Evolutionary conservation across 1,140 invertebrate genomes (phyloP), one percentile per base, ranked within the genome.

Genomic region (Steinernema khuongi): DNA sequence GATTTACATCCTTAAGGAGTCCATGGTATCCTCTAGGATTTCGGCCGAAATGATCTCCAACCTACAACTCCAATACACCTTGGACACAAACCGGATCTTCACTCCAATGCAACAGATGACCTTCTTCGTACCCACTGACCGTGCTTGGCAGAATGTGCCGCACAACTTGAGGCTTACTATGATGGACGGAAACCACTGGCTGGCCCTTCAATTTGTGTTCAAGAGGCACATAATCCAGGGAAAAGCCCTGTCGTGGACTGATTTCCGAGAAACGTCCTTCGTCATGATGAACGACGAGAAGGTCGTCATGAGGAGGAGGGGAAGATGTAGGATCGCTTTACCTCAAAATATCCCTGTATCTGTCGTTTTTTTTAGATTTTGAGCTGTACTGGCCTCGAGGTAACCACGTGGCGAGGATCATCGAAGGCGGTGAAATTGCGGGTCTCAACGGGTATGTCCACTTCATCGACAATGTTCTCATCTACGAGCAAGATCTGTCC

Each of bases 111-210:
- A 91, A 74, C 90, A 91, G 33, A 96, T 91, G 85, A 97, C 94
- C 0, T 94, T 92, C 84, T 95, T 97, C 83, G 93, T 93, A 0
- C 94, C 94, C 0, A 88, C 90, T 17, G 91, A 96, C 81, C 90
- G 90, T 76, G 94, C 93, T 14, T 97, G 87, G 87, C 75, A 81
- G 4, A 82, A 85, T 60, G 81, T 83, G 1, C n/a, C 82, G n/a
- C 74, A 74, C 1, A 19, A 77, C 17, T 31, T 84, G 26, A 77
- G 68, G 26, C 67, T 69, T 66, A 44, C 74, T 43, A 81, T 84
- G 78, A 73, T 67, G 18, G 83, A 84, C 71, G 83, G 83, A 43
- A 79, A 83, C 36, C 83, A 84, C 69, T 83, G 83, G 76, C 80
- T 78, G 44, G 84, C 83, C 0, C 70, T 84, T n/a, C 83, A 84